These are phyloP conservation scores for Delphinapterus leucas DNA, from an alignment of 2,113 vertebrate species.

Conservation along the genomic window DNA sequence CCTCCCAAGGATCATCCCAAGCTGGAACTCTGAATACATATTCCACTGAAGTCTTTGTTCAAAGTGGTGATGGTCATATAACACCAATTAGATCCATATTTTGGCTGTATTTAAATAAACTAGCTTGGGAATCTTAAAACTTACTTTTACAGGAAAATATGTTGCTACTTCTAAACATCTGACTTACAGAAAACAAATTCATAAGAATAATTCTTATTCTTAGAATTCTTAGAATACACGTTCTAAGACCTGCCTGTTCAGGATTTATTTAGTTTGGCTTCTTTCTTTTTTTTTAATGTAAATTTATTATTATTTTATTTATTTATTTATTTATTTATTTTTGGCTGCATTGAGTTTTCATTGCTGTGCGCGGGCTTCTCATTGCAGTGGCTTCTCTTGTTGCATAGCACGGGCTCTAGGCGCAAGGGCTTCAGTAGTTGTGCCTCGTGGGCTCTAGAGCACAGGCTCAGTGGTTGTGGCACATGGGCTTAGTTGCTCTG, in stretches of 20 bases:
- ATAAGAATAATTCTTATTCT: background rate
- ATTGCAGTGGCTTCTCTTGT: too few relatives aligned
- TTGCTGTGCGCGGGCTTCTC: too few relatives aligned
- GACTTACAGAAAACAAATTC: background rate
- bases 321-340: too few relatives aligned
- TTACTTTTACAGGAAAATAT: background rate
- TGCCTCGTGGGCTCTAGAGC: too few relatives aligned
- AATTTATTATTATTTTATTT: too few relatives aligned
- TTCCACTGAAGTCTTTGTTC: constrained; percentile 11
- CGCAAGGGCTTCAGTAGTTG: too few relatives aligned
- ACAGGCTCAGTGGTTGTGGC: too few relatives aligned
- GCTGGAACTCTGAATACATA: background rate
- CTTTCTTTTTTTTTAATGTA: background rate
- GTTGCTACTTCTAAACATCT: background rate
- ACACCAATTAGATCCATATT: background rate
- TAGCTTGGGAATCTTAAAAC: constrained; percentile 1
- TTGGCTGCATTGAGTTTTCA: too few relatives aligned
- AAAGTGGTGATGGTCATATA: background rate
- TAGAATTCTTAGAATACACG: background rate
- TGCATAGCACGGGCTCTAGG: too few relatives aligned
- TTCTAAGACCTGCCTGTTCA: background rate
- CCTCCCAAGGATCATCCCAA: background rate
- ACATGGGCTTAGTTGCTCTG: too few relatives aligned
- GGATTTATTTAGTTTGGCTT: constrained; percentile 38
- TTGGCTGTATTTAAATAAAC: constrained; percentile 2